phyloP scores from a whole-genome alignment of 2,113 vertebrate species.

The Pseudorasbora parva region DNA sequence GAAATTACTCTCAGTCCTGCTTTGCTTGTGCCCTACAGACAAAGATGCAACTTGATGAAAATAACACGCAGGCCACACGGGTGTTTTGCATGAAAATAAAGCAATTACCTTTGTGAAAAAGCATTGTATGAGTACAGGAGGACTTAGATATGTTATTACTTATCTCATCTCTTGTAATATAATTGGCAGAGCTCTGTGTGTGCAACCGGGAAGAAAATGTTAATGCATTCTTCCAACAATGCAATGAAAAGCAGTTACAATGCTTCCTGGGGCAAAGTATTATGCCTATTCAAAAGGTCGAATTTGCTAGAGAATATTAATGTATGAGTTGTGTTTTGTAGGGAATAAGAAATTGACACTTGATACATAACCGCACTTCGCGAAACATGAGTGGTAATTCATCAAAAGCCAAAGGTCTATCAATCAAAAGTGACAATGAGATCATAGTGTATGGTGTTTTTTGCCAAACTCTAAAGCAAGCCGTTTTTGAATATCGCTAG shows the following conservation, averaged over 20 bases:
- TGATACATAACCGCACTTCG: slow-evolving; percentile 20
- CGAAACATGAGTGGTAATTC: slow-evolving; percentile 29
- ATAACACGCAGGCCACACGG: slow-evolving; percentile 47
- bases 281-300: slow-evolving; percentile 29
- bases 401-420: slow-evolving; percentile 29
- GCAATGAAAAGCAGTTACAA: slow-evolving; percentile 36
- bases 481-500: neutral
- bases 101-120: slow-evolving; percentile 57
- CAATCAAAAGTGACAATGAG: neutral
- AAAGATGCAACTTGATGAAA: slow-evolving; percentile 48
- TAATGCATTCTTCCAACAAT: slow-evolving; percentile 41
- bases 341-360: slow-evolving; percentile 24
- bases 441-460: neutral
- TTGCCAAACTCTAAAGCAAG: neutral
- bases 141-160: slow-evolving; percentile 46
- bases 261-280: slow-evolving; percentile 35
- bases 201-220: slow-evolving; percentile 37
- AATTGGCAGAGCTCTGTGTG: slow-evolving; percentile 46
- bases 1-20: slow-evolving; percentile 67
- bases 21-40: slow-evolving; percentile 52
- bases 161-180: slow-evolving; percentile 43
- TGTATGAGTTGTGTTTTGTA: slow-evolving; percentile 27
- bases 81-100: slow-evolving; percentile 58
- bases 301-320: slow-evolving; percentile 33
- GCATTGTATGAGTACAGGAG: slow-evolving; percentile 13